A percentile compares a stretch with the other conserved stretches of the same genome.
Conservation (phyloP, 2,888 invertebrate genomes). For the Napeogenes sylphis region DNA sequence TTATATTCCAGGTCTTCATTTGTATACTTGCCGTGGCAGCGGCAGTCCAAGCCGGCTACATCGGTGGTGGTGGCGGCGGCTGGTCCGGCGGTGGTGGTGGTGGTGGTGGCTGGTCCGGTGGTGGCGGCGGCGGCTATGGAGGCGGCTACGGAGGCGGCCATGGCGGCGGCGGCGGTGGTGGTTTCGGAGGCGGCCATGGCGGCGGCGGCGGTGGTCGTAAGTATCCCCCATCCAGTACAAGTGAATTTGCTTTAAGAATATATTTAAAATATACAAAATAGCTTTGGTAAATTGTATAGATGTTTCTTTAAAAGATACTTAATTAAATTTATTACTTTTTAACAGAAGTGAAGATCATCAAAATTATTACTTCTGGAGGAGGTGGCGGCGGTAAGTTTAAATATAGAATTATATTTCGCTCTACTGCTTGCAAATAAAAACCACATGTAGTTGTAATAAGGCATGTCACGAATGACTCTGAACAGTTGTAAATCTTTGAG, state of each 20-base stretch:
- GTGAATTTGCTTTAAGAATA: too few relatives aligned
- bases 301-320: too few relatives aligned
- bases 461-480: too few relatives aligned
- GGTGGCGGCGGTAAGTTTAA: constrained; percentile 39
- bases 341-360: constrained; percentile 62
- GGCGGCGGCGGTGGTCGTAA: constrained; percentile 33
- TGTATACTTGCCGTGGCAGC: constrained; percentile 65
- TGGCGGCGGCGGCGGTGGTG: constrained; percentile 38
- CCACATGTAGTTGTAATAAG: too few relatives aligned
- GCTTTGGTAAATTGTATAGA: too few relatives aligned
- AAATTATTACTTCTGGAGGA: constrained; percentile 56
- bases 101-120: constrained; percentile 35
- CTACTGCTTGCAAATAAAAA: neutral
- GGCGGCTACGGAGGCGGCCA: constrained; percentile 48
- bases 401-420: neutral
- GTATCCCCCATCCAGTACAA: neutral
- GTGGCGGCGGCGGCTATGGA: constrained; percentile 46
- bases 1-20: constrained; percentile 59
- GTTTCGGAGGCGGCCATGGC: constrained; percentile 36
- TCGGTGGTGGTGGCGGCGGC: constrained; percentile 49
- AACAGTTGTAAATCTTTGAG: too few relatives aligned
- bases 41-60: constrained; percentile 59
- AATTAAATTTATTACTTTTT: constrained; percentile 6
- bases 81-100: constrained; percentile 39
- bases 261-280: too few relatives aligned